These are phyloP conservation scores for Knipowitschia caucasica DNA, from an alignment of 2,797 vertebrate species.

Conservation along the genomic window DNA sequence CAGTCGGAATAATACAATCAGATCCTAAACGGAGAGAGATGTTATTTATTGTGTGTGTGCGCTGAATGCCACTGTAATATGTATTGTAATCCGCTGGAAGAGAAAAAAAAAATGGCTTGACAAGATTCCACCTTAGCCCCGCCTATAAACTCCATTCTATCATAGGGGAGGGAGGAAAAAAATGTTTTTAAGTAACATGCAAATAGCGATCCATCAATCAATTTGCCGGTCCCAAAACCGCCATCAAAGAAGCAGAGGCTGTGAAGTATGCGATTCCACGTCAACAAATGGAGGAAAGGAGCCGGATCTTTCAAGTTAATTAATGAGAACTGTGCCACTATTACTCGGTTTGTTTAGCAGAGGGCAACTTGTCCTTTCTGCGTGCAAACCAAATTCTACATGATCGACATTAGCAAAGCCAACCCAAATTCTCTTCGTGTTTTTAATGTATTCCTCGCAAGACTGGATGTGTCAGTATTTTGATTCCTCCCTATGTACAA, in stretches of 20 bases:
- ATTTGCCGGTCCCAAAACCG: conserved; percentile 75
- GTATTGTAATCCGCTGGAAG: conserved; percentile 68
- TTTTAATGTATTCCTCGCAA: conserved; percentile 72
- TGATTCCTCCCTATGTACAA: conserved; percentile 60
- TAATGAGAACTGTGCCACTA: conserved; percentile 77
- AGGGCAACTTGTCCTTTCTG: conserved; percentile 76
- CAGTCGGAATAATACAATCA: conserved; percentile 81
- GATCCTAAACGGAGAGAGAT: conserved; percentile 74
- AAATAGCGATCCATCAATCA: conserved; percentile 82
- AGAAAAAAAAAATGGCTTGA: conserved; percentile 70
- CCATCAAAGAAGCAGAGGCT: conserved; percentile 75
- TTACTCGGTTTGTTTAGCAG: conserved; percentile 81
- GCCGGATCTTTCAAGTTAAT: conserved; percentile 76
- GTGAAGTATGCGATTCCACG: conserved; percentile 79
- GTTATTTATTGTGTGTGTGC: conserved; percentile 32
- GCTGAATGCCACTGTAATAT: conserved; percentile 66
- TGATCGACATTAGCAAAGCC: conserved; percentile 75
- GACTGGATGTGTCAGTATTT: conserved; percentile 75
- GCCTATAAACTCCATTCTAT: conserved; percentile 56
- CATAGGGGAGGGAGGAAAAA: conserved; percentile 43
- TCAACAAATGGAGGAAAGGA: conserved; percentile 75
- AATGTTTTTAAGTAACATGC: conserved; percentile 76
- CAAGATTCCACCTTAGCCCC: conserved; percentile 37
- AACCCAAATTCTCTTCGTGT: conserved; percentile 75
- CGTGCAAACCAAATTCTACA: conserved; percentile 72